These are phyloP conservation scores for Drosophila aldrichi DNA, from an alignment of 2,888 invertebrate species.

Conservation along the genomic window DNA sequence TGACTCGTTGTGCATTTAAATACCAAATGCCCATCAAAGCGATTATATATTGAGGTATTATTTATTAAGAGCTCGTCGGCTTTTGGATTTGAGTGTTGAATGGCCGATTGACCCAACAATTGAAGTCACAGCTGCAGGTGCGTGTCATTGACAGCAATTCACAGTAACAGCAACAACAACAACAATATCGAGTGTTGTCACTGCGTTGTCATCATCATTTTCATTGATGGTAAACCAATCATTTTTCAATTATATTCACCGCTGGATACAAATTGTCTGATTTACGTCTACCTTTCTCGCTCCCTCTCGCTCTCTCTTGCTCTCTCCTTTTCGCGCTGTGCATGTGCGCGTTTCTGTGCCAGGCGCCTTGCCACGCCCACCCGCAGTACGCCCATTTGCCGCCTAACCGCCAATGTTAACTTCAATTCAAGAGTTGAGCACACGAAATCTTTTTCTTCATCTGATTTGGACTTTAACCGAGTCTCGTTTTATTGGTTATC, in stretches of 20 bases:
- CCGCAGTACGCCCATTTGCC: not conserved
- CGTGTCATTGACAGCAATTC: conserved; percentile 70
- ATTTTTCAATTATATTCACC: conserved; percentile 79
- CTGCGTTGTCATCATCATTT: conserved; percentile 74
- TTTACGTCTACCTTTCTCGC: conserved; percentile 53
- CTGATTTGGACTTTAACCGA: conserved; percentile 23
- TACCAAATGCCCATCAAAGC: conserved; percentile 26
- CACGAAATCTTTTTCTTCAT: conserved; percentile 30
- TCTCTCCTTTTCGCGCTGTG: conserved; percentile 6
- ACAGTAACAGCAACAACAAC: conserved; percentile 37
- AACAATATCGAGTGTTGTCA: conserved; percentile 50
- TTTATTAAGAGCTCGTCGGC: conserved; percentile 24
- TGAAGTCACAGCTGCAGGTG: conserved; percentile 71
- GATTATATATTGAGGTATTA: conserved; percentile 28
- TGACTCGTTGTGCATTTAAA: conserved; percentile 27
- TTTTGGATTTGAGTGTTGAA: conserved; percentile 36
- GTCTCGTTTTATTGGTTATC: not conserved
- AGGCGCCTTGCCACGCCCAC: conserved; percentile 50
- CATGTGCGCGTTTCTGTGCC: conserved; percentile 21
- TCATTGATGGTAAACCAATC: conserved; percentile 80
- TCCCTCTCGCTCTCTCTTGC: not conserved
- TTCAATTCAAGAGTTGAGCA: conserved; percentile 19
- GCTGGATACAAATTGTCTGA: conserved; percentile 81
- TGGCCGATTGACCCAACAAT: conserved; percentile 78
- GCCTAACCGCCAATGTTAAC: conserved; percentile 11